Evolutionary conservation across 2,113 vertebrate species (phyloP), one percentile per base, ranked within the genome.

Genomic region (Indicator maculatus): DNA sequence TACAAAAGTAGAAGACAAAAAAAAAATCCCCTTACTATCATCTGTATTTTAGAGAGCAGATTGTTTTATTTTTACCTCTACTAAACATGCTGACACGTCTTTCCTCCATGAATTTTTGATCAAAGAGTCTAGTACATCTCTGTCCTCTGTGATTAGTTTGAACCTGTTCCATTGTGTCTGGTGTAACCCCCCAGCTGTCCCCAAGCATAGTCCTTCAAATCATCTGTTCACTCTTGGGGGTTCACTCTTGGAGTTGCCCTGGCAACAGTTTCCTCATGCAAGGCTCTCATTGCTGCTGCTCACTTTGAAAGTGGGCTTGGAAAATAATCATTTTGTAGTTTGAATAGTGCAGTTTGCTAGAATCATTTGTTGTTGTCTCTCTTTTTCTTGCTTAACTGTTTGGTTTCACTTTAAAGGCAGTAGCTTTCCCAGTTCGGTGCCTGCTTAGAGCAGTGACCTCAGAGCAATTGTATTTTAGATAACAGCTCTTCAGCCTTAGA

Each of bases 81-180:
- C 9, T 11, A 21, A 83, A 10, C 14, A 53, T 56, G 31, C 11
- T 12, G 6, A 19, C 3, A 1, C 45, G 55, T 53, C 28, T 80
- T 93, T 71, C n/a, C 58, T 39, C 45, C 59, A 72, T 13, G 47
- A 1, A 38, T 45, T 55, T 47, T 70, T n/a, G 11, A 64, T 83
- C 18, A 74, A 78, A 90, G 8, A 41, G 77, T 87, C 55, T 33
- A 80, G n/a, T 65, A 44, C 60, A 71, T 17, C 9, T 78, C 8
- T 77, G 92, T 77, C 31, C 44, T 66, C 20, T 96, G 55, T 76
- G 61, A 89, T 88, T 93, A 83, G 55, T 92, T 72, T 90, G 53
- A 72, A 85, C 50, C 17, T 45, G 16, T 79, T 93, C 66, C 41
- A 52, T 67, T 3, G 6, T 16, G 4, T 65, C 58, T 87, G 73